Conservation (phyloP, 1,140 invertebrate genomes). For the Armadillidium nasatum region DNA sequence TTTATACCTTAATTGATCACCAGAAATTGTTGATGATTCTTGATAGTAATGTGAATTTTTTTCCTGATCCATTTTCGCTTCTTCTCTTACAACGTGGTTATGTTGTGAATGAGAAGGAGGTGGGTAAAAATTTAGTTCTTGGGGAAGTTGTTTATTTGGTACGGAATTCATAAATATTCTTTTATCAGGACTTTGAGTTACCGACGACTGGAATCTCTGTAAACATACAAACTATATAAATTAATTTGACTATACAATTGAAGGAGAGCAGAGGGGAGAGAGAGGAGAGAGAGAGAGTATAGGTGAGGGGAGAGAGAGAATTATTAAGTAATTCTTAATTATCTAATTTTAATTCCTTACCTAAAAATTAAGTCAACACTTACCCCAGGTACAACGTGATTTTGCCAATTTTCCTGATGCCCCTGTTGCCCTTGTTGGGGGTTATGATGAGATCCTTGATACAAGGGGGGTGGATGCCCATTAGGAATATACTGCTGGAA, state of each 20-base stretch:
- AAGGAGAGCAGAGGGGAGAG: too few species aligned
- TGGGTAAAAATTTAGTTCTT: neutral
- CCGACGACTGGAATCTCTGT: neutral
- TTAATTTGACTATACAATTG: too few species aligned
- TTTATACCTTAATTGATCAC: too few species aligned
- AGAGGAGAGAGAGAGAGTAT: too few species aligned
- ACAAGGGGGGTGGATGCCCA: neutral
- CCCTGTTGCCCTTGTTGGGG: neutral
- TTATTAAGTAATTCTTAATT: too few species aligned
- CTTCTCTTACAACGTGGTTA: neutral
- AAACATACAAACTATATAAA: neutral
- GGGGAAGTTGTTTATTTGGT: neutral
- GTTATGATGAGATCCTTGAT: neutral
- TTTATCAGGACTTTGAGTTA: slow-evolving; percentile 5
- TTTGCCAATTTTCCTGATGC: neutral
- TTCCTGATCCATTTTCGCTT: neutral
- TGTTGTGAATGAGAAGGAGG: neutral
- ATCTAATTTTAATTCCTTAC: too few species aligned
- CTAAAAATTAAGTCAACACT: too few species aligned
- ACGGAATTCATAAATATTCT: neutral
- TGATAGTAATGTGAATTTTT: neutral
- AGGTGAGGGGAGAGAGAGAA: too few species aligned
- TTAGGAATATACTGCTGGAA: neutral
- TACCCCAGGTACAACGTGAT: neutral
- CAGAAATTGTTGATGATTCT: neutral